Percentiles rank a stretch among this genome's conserved stretches.
Evolutionary conservation across 2,888 invertebrate genomes (phyloP).

Genomic region (Xestoiulus laeticollis): DNA sequence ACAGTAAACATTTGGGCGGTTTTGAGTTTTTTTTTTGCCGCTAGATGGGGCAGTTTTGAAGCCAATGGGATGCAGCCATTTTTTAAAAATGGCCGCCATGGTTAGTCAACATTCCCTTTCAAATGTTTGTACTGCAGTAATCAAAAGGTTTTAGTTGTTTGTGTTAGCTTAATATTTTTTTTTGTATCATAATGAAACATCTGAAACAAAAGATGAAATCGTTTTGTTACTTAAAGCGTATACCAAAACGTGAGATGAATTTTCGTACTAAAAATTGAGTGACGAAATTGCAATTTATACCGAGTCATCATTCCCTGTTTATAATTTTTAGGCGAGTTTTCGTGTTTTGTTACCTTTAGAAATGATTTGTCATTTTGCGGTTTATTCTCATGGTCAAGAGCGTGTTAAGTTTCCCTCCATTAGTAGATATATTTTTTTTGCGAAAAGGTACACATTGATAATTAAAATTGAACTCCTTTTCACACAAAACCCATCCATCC

Average conservation of each 20-base stretch:
- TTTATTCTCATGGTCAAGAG: conserved; percentile 15
- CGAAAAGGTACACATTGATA: conserved; percentile 25
- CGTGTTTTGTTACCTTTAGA: not conserved
- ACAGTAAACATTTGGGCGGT: conserved; percentile 22
- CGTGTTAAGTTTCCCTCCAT: not conserved
- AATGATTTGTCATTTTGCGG: not conserved
- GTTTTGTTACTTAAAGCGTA: too few species aligned
- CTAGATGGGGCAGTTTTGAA: not conserved
- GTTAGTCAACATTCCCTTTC: too few species aligned
- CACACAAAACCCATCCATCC: conserved; percentile 9
- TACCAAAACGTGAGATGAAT: not conserved
- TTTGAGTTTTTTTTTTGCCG: not conserved
- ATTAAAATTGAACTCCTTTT: conserved; percentile 25
- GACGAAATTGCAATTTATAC: not conserved
- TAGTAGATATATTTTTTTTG: not conserved
- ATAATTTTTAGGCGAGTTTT: not conserved
- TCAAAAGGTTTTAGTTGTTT: not conserved
- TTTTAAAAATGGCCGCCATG: not conserved
- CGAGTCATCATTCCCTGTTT: not conserved
- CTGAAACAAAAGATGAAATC: too few species aligned
- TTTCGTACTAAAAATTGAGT: not conserved
- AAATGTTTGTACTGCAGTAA: too few species aligned
- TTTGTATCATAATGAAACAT: too few species aligned
- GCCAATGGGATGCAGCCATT: too few species aligned
- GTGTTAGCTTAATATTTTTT: too few species aligned